phyloP scores from a whole-genome alignment of 1,140 invertebrate species.

The Proales similis region DNA sequence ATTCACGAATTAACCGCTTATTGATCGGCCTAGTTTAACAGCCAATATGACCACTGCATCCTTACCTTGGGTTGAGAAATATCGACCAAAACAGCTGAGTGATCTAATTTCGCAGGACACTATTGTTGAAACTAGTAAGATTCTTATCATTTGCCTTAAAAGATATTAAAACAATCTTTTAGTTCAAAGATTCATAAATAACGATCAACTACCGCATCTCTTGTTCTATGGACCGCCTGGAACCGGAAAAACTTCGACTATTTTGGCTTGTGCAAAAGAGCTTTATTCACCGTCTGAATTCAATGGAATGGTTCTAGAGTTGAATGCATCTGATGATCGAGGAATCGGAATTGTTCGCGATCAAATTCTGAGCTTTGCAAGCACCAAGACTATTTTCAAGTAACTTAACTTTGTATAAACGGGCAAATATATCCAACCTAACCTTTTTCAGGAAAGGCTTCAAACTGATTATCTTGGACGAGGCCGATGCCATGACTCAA shows the following conservation, averaged over 20 bases:
- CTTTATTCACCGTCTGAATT: conserved; percentile 80
- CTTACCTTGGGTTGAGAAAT: conserved; percentile 82
- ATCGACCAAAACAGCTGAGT: conserved; percentile 77
- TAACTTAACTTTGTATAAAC: conserved; percentile 41
- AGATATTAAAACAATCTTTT: conserved; percentile 47
- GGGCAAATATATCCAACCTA: neutral
- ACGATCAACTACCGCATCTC: conserved; percentile 87
- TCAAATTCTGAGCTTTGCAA: conserved; percentile 93
- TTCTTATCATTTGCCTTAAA: neutral
- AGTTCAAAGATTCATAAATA: conserved; percentile 86
- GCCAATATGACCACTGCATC: neutral
- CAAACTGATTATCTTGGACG: conserved; percentile 95
- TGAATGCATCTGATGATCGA: conserved; percentile 98
- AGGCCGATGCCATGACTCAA: conserved; percentile 99
- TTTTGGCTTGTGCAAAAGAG: conserved; percentile 86
- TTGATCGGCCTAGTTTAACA: too few relatives aligned
- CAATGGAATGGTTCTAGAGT: conserved; percentile 70
- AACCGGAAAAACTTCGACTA: conserved; percentile 96
- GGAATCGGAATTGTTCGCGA: conserved; percentile 93
- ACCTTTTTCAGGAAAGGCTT: conserved; percentile 62
- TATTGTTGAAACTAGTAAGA: conserved; percentile 88
- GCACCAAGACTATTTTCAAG: conserved; percentile 89
- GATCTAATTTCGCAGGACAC: conserved; percentile 94
- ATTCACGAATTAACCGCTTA: too few relatives aligned
- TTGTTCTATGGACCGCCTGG: conserved; percentile 97